Conservation (phyloP, 2,113 vertebrate species). For the Athene cunicularia region DNA sequence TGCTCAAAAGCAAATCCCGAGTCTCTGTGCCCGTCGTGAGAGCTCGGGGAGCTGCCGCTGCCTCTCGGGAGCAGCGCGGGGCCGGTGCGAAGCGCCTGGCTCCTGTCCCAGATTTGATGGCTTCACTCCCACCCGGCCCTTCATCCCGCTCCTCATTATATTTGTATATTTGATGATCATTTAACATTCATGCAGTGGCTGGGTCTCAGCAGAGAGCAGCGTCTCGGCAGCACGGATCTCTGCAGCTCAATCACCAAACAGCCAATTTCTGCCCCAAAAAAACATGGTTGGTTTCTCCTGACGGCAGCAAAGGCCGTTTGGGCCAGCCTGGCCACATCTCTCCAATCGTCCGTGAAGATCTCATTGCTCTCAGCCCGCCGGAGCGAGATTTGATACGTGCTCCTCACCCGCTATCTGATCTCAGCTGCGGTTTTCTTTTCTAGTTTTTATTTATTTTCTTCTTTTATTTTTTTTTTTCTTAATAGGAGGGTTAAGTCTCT, state of each 20-base stretch:
- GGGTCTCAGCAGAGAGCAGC: neutral
- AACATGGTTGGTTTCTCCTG: fast-evolving
- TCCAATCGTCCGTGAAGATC: fast-evolving
- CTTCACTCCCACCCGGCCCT: fast-evolving
- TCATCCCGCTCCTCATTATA: neutral
- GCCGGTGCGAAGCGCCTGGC: neutral
- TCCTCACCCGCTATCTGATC: neutral
- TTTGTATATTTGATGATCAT: neutral
- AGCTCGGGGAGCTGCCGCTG: neutral
- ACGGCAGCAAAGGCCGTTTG: fast-evolving
- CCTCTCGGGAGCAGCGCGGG: neutral
- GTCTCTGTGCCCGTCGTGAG: fast-evolving
- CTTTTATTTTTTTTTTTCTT: too few relatives aligned
- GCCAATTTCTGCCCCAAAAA: neutral
- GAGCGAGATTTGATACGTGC: fast-evolving
- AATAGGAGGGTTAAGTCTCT: neutral
- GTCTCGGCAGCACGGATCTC: fast-evolving
- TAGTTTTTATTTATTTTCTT: neutral
- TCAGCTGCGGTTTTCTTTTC: neutral
- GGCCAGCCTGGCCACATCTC: fast-evolving
- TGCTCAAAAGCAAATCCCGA: neutral
- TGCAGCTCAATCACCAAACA: neutral
- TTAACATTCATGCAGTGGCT: neutral
- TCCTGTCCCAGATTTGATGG: neutral
- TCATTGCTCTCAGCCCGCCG: neutral